These are phyloP conservation scores for Pagetopsis macropterus DNA, from an alignment of 2,797 vertebrate genomes.

Conservation along the genomic window DNA sequence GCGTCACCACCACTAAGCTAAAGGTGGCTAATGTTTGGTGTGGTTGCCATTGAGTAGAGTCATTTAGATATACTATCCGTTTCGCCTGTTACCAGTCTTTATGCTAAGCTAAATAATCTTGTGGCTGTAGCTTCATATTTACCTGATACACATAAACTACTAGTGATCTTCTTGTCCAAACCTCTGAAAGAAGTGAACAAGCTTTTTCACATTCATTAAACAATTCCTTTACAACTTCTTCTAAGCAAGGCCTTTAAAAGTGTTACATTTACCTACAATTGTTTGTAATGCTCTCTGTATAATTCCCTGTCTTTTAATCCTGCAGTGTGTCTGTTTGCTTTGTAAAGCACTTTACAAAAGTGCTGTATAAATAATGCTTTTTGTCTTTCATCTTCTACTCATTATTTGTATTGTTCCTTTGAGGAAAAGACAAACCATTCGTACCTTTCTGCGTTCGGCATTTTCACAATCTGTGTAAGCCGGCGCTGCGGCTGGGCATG, in stretches of 20 bases:
- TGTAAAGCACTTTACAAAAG: constrained; percentile 12
- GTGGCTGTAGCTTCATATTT: not conserved
- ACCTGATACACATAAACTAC: not conserved
- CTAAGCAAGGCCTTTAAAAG: not conserved
- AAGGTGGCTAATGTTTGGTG: no score
- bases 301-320: constrained; percentile 1
- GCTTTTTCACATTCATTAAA: not conserved
- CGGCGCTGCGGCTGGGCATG: not conserved
- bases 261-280: not conserved
- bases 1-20: no score
- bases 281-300: not conserved
- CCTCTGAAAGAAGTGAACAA: not conserved
- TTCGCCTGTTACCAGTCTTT: no score
- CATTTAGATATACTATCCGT: no score
- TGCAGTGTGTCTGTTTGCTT: constrained; percentile 7
- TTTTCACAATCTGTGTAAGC: constrained; percentile 23
- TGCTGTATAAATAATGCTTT: not conserved
- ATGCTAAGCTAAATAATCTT: not conserved
- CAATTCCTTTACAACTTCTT: not conserved
- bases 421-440: not conserved
- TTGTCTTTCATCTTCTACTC: constrained; percentile 1
- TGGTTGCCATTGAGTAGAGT: no score
- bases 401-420: constrained; percentile 13
- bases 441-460: not conserved
- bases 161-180: not conserved